Percentiles rank a stretch among this genome's conserved stretches.
Evolutionary conservation across 2,888 invertebrate species (phyloP).

Genomic region (Stenodema calcarata): DNA sequence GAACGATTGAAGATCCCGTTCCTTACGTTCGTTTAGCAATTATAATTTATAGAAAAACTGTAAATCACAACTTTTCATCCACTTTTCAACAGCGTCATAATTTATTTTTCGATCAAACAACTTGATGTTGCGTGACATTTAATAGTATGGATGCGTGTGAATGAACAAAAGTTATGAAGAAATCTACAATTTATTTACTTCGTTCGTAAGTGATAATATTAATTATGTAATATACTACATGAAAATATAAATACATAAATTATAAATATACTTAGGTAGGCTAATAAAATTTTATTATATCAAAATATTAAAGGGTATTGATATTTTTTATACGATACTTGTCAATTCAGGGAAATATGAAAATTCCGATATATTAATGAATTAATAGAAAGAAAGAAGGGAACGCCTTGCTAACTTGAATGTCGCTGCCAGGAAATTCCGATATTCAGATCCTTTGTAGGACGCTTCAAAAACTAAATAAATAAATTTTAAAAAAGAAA

Average conservation of each 20-base stretch:
- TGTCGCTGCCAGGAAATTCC: conserved; percentile 18
- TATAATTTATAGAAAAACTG: too few species aligned
- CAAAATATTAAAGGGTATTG: conserved; percentile 37
- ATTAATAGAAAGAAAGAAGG: neutral
- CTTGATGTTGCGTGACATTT: neutral
- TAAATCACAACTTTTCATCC: too few species aligned
- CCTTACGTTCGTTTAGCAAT: too few species aligned
- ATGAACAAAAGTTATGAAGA: neutral
- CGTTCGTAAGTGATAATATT: neutral
- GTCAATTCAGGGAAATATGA: conserved; percentile 31
- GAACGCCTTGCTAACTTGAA: neutral
- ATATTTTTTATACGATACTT: conserved; percentile 47
- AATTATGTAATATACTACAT: neutral
- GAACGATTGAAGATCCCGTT: too few species aligned
- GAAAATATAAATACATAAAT: neutral
- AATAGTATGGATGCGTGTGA: neutral
- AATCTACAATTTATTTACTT: neutral
- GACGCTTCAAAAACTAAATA: neutral
- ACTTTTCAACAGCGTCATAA: neutral
- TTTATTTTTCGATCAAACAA: neutral
- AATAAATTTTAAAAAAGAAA: too few species aligned
- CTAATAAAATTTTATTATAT: conserved; percentile 14
- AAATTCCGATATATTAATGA: neutral
- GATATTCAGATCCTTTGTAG: neutral
- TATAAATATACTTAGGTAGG: neutral